These are phyloP conservation scores for Cantharis rufa DNA, from an alignment of 2,888 invertebrate species.

Conservation along the genomic window DNA sequence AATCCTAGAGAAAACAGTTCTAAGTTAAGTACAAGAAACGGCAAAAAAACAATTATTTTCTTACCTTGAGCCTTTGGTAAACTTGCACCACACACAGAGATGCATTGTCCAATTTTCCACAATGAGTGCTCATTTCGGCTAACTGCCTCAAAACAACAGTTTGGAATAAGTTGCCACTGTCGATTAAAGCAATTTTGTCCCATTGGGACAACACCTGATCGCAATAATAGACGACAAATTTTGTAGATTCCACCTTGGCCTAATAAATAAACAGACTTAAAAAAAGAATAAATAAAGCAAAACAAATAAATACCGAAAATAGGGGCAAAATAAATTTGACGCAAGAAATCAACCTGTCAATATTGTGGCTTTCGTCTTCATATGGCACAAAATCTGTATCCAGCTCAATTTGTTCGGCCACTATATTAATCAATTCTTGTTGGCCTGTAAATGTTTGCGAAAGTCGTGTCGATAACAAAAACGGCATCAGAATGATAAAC, in stretches of 20 bases:
- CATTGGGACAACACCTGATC: conserved; percentile 80
- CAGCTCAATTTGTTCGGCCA: conserved; percentile 85
- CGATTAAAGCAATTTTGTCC: conserved; percentile 66
- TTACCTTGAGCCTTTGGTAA: conserved; percentile 82
- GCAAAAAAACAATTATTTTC: conserved; percentile 67
- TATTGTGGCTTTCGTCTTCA: conserved; percentile 69
- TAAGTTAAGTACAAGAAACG: not conserved
- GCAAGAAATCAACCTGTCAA: conserved; percentile 82
- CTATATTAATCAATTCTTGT: conserved; percentile 83
- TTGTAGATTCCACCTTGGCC: conserved; percentile 84
- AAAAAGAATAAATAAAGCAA: not conserved
- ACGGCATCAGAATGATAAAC: conserved; percentile 86
- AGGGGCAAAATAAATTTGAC: conserved; percentile 83
- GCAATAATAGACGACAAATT: conserved; percentile 83
- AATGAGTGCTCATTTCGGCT: conserved; percentile 81
- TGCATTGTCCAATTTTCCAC: conserved; percentile 76
- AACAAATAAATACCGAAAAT: conserved; percentile 78
- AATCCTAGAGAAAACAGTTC: conserved; percentile 63
- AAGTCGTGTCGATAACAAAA: conserved; percentile 79
- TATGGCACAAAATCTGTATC: conserved; percentile 64
- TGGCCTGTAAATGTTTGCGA: conserved; percentile 83
- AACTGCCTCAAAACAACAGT: conserved; percentile 83
- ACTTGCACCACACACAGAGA: conserved; percentile 75
- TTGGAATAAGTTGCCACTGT: conserved; percentile 68
- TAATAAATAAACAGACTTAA: conserved; percentile 51